phyloP scores from a whole-genome alignment of 2,888 invertebrate species.

The Gisinianus flammeolus region DNA sequence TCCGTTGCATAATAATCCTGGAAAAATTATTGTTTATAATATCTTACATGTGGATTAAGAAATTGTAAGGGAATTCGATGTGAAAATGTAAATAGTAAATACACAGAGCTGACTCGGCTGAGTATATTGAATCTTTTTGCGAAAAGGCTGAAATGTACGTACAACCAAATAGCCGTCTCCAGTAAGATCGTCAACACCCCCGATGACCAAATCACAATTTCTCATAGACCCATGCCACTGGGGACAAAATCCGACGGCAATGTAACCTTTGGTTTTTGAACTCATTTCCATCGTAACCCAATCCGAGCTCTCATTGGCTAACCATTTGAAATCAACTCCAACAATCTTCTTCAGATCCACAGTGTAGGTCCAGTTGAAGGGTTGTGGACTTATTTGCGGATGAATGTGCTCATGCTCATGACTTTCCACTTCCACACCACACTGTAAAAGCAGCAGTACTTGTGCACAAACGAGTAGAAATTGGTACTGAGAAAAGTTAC shows the following conservation, averaged over 20 bases:
- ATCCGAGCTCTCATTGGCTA: constrained; percentile 5
- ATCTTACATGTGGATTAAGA: not conserved
- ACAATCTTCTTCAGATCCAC: constrained; percentile 38
- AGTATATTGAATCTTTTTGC: not conserved
- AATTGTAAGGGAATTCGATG: not conserved
- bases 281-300: constrained; percentile 54
- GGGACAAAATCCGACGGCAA: constrained; percentile 55
- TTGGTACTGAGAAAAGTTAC: no score
- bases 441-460: no score
- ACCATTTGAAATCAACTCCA: constrained; percentile 53
- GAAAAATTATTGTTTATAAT: not conserved
- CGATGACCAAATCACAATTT: constrained; percentile 55
- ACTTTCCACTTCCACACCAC: not conserved
- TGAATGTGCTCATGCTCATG: constrained; percentile 39
- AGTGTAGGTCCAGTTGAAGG: not conserved
- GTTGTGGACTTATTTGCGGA: not conserved
- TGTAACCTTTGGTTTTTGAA: constrained; percentile 48
- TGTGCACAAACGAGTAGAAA: no score
- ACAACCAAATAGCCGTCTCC: constrained; percentile 21
- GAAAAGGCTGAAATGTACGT: not conserved
- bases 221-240: constrained; percentile 53
- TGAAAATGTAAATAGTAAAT: constrained; percentile 1
- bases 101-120: not conserved
- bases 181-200: constrained; percentile 49
- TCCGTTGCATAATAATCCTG: constrained; percentile 53